Evolutionary conservation across 2,113 vertebrate genomes (phyloP).

Genomic region (Gymnocephalus cernua): DNA sequence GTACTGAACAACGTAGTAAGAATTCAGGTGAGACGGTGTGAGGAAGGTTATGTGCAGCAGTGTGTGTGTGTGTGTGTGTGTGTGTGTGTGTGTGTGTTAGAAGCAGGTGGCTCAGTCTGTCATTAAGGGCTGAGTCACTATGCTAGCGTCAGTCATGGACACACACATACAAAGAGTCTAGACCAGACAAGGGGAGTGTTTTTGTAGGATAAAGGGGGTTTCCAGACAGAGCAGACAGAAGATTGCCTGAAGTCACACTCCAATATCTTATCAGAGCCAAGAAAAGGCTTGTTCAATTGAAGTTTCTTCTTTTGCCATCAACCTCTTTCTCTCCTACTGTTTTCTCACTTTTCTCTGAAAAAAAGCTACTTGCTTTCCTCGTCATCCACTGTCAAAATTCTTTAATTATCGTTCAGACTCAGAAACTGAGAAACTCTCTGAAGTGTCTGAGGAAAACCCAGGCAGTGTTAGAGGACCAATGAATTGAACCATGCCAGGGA

Average conservation of each 20-base stretch:
- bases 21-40: constrained; percentile 44
- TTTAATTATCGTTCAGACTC: not conserved
- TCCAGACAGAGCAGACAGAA: constrained; percentile 62
- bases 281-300: constrained; percentile 39
- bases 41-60: constrained; percentile 24
- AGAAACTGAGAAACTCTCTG: not conserved
- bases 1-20: not conserved
- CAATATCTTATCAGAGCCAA: constrained; percentile 55
- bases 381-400: constrained; percentile 5
- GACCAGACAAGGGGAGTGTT: constrained; percentile 58
- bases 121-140: constrained; percentile 76
- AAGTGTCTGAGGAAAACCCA: not conserved
- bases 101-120: constrained; percentile 76
- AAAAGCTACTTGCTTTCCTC: not conserved
- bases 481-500: not conserved
- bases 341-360: not conserved
- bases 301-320: not conserved
- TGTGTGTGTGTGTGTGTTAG: constrained; percentile 5
- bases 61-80: constrained; percentile 34
- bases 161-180: constrained; percentile 32
- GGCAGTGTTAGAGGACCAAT: not conserved
- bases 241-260: constrained; percentile 58
- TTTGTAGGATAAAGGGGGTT: constrained; percentile 65
- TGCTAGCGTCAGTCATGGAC: constrained; percentile 14
- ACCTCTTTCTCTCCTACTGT: not conserved